Evolutionary conservation across 1,140 invertebrate genomes (phyloP).

Genomic region (Heliconius melpomene): DNA sequence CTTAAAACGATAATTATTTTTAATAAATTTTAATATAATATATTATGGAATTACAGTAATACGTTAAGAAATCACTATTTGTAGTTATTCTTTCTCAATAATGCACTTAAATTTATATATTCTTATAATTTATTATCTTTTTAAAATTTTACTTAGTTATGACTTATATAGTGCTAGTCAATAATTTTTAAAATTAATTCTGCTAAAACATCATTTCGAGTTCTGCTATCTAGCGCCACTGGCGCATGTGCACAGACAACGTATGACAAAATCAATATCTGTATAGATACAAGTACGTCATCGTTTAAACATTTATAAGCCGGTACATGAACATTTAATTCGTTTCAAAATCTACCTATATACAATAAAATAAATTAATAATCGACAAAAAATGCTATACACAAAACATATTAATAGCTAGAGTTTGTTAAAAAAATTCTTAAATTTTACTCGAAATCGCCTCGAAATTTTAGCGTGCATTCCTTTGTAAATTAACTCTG

Average conservation of each 20-base stretch:
- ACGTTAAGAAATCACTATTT: too few species aligned
- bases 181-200: background rate
- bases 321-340: background rate
- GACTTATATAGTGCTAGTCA: too few species aligned
- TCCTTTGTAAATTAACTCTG: background rate
- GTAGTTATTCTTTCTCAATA: too few species aligned
- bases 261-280: background rate
- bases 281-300: background rate
- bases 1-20: background rate
- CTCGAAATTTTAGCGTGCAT: background rate
- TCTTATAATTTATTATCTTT: too few species aligned
- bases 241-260: slow-evolving; percentile 10
- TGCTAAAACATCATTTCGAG: background rate
- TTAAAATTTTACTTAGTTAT: too few species aligned
- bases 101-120: too few species aligned
- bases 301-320: background rate
- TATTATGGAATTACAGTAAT: too few species aligned
- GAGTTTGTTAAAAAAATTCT: background rate
- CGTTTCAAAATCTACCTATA: background rate
- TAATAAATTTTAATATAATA: background rate
- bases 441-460: background rate
- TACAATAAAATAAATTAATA: background rate
- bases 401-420: background rate
- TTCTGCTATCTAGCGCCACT: background rate
- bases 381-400: background rate